A percentile compares a stretch with the other conserved stretches of the same genome.
Conservation (phyloP, 2,113 vertebrate genomes). For the Limnothrissa miodon region DNA sequence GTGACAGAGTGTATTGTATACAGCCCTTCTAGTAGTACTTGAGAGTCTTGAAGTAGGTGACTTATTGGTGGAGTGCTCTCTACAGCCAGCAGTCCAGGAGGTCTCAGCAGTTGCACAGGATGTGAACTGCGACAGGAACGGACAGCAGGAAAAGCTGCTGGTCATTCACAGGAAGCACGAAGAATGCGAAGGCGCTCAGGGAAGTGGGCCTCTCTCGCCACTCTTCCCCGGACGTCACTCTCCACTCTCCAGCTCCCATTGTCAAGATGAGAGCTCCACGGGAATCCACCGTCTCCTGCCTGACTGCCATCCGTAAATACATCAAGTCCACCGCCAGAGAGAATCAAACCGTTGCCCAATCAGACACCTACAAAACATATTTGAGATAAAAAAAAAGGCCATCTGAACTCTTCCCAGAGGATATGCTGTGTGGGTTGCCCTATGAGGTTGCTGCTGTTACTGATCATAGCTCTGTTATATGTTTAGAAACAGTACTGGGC, state of each 20-base stretch:
- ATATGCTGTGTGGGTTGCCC: background rate
- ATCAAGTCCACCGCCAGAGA: background rate
- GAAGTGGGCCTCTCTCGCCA: conserved; percentile 49
- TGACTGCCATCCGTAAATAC: background rate
- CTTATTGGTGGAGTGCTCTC: background rate
- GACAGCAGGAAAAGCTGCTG: conserved; percentile 66
- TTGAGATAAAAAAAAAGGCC: background rate
- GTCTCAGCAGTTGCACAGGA: conserved; percentile 51
- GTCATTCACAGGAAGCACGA: conserved; percentile 60
- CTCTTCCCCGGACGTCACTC: conserved; percentile 11
- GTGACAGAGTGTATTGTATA: background rate
- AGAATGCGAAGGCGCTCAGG: conserved; percentile 53
- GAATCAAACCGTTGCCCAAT: background rate
- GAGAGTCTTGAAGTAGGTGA: background rate
- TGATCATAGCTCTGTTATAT: conserved; percentile 9
- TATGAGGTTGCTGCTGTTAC: background rate
- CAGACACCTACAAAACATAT: background rate
- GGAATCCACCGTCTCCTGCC: conserved; percentile 13
- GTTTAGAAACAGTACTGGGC: background rate
- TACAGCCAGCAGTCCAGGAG: conserved; percentile 25
- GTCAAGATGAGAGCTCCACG: conserved; percentile 12
- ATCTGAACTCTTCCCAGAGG: background rate
- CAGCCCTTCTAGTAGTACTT: background rate
- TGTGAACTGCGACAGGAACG: conserved; percentile 60
- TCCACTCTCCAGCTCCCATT: conserved; percentile 5